phyloP scores from a whole-genome alignment of 2,797 vertebrate species.

The Delichon dasypus region DNA sequence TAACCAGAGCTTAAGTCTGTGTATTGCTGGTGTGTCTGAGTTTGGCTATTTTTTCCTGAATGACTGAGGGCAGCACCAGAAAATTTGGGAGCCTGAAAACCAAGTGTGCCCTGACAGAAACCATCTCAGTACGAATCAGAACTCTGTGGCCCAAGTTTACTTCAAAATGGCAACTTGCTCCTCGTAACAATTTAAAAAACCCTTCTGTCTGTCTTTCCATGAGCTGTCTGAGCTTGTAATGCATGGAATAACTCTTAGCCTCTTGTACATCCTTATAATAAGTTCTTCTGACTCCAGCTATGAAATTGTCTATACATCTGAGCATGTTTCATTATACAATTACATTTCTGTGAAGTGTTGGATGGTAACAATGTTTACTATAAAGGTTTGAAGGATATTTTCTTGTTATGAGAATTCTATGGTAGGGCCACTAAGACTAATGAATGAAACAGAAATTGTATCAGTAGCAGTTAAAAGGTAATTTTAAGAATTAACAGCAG shows the following conservation, averaged over 20 bases:
- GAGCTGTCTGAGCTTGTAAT: neutral
- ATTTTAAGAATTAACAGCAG: constrained; percentile 6
- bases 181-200: neutral
- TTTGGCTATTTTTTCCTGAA: neutral
- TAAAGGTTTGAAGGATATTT: neutral
- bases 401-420: neutral
- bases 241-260: neutral
- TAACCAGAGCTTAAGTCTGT: neutral
- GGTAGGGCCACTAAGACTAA: neutral
- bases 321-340: neutral
- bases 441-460: neutral
- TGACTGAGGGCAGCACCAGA: neutral
- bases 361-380: neutral
- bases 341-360: neutral
- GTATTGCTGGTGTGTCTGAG: neutral
- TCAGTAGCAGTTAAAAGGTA: neutral
- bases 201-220: neutral
- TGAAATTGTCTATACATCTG: neutral
- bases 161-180: neutral
- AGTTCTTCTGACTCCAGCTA: neutral
- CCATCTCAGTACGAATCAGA: neutral
- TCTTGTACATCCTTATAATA: neutral
- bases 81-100: neutral
- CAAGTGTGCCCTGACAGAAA: neutral
- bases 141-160: neutral